Evolutionary conservation across 2,797 vertebrate genomes (phyloP).

Genomic region (Danio albolineatus): DNA sequence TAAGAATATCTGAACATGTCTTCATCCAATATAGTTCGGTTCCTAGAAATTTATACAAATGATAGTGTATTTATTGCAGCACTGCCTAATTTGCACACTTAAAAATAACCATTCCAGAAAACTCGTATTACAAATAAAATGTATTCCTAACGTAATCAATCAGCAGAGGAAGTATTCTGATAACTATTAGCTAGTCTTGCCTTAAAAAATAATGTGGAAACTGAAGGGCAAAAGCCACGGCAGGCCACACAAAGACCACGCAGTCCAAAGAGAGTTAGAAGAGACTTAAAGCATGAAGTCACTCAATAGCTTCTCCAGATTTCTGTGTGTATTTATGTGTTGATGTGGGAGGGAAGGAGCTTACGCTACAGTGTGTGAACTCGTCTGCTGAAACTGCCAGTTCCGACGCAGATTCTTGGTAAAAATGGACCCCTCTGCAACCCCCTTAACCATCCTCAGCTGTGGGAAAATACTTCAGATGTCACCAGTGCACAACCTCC

Average conservation of each 20-base stretch:
- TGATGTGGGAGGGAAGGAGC: not conserved
- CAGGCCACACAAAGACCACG: slow-evolving; percentile 24
- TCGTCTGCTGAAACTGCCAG: slow-evolving; percentile 36
- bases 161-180: too few species aligned
- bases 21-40: too few species aligned
- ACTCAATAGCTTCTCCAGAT: slow-evolving; percentile 43
- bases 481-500: slow-evolving; percentile 68
- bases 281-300: slow-evolving; percentile 54
- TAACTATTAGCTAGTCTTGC: too few species aligned
- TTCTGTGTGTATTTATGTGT: not conserved
- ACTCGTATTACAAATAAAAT: too few species aligned
- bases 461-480: slow-evolving; percentile 78
- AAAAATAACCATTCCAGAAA: too few species aligned
- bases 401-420: slow-evolving; percentile 23
- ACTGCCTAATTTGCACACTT: too few species aligned
- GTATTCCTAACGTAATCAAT: too few species aligned
- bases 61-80: too few species aligned
- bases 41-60: too few species aligned
- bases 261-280: slow-evolving; percentile 20
- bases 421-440: slow-evolving; percentile 28
- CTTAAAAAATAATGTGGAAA: not conserved
- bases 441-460: slow-evolving; percentile 60
- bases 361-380: slow-evolving; percentile 21
- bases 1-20: too few species aligned
- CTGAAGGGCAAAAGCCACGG: slow-evolving; percentile 14